Conservation (phyloP, 53 echinoderm and acorn worm species). For the Antedon mediterranea region DNA sequence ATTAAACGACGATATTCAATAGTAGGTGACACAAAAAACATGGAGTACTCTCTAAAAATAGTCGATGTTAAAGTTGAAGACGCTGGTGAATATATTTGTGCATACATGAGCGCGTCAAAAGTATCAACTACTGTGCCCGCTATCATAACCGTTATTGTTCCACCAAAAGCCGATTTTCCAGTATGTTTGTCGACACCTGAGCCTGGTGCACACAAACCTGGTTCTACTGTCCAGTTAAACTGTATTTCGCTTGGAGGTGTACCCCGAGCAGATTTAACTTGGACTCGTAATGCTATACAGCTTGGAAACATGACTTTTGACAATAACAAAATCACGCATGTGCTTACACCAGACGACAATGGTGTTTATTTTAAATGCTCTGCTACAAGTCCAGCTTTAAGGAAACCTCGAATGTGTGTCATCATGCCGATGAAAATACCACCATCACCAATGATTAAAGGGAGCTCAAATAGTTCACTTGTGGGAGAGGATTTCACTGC, state of each 20-base stretch:
- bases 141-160: constrained; percentile 51
- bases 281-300: constrained; percentile 52
- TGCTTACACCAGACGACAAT: constrained; percentile 73
- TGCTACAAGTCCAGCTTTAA: constrained; percentile 75
- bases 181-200: constrained; percentile 29
- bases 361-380: constrained; percentile 68
- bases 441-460: constrained; percentile 45
- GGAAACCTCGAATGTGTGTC: constrained; percentile 31
- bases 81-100: constrained; percentile 55
- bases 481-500: neutral
- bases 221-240: constrained; percentile 47
- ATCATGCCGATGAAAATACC: constrained; percentile 72
- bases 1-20: constrained; percentile 43
- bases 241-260: constrained; percentile 69
- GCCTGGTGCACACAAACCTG: constrained; percentile 51
- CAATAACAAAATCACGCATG: constrained; percentile 42
- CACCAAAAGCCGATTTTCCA: constrained; percentile 52
- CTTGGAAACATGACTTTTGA: constrained; percentile 42
- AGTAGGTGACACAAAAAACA: constrained; percentile 37
- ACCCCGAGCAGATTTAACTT: constrained; percentile 61
- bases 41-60: constrained; percentile 64
- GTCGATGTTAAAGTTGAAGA: constrained; percentile 41
- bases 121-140: constrained; percentile 48
- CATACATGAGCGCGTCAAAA: constrained; percentile 31
- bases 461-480: constrained; percentile 27